These are phyloP conservation scores for Phrixothrix hirtus DNA, from an alignment of 2,888 invertebrate species.

Conservation along the genomic window DNA sequence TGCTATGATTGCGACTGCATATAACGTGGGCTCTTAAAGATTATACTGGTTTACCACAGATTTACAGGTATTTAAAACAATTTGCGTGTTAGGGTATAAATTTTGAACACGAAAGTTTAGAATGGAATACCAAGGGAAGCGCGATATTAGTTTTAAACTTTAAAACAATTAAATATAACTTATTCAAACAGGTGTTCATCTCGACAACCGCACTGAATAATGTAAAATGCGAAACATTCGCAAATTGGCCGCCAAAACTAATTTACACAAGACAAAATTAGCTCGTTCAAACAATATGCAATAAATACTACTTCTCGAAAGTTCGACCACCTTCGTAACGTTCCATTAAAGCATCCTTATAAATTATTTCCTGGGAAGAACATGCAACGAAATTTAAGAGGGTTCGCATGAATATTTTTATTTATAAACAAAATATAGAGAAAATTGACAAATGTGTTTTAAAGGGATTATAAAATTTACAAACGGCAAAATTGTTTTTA, in stretches of 20 bases:
- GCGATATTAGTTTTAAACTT: no score
- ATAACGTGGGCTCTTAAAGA: slow-evolving; percentile 28
- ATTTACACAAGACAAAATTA: slow-evolving; percentile 33
- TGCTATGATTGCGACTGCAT: slow-evolving; percentile 30
- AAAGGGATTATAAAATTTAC: no score
- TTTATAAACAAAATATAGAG: no score
- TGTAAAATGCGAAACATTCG: slow-evolving; percentile 17
- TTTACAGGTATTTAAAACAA: slow-evolving; percentile 29
- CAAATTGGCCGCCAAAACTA: slow-evolving; percentile 33
- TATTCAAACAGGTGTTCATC: no score
- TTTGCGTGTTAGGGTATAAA: neutral
- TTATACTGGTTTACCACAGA: slow-evolving; percentile 36
- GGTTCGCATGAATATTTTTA: no score
- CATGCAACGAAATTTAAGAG: no score
- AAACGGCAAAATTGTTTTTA: no score
- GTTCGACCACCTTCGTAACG: slow-evolving; percentile 24
- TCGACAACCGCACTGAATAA: no score
- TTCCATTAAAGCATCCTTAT: slow-evolving; percentile 20
- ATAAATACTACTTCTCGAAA: slow-evolving; percentile 29
- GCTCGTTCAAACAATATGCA: slow-evolving; percentile 32
- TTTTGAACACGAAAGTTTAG: neutral
- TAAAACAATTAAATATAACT: no score
- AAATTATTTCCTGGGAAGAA: slow-evolving; percentile 13
- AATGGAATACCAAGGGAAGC: no score
- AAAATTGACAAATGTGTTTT: no score